A percentile compares a stretch with the other conserved stretches of the same genome.
phyloP scores from a whole-genome alignment of 1,140 invertebrate species.

The Paraescarpia echinospica region DNA sequence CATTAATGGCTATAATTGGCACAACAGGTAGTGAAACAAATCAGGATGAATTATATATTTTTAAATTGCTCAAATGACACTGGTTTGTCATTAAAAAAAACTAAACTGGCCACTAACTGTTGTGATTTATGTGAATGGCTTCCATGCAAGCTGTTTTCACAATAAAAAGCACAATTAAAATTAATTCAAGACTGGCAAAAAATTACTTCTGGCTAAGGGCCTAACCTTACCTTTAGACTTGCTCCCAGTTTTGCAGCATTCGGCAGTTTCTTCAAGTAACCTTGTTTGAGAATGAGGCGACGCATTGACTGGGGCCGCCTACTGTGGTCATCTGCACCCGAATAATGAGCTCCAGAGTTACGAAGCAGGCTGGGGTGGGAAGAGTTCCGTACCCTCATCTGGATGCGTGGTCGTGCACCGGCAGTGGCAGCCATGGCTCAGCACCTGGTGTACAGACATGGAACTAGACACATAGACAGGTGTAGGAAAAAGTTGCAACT shows the following conservation, averaged over 20 bases:
- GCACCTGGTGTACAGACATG: background rate
- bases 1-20: too few species aligned
- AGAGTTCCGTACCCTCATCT: background rate
- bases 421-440: background rate
- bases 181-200: too few species aligned
- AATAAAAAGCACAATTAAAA: too few species aligned
- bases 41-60: too few species aligned
- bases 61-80: too few species aligned
- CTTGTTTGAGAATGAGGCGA: slow-evolving; percentile 22
- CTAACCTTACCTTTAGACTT: slow-evolving; percentile 15
- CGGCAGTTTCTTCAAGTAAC: slow-evolving; percentile 29
- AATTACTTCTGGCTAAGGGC: too few species aligned
- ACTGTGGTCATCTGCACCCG: background rate
- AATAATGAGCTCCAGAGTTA: background rate
- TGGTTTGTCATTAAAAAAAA: too few species aligned
- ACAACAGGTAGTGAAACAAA: too few species aligned
- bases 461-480: background rate
- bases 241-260: slow-evolving; percentile 23
- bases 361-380: background rate
- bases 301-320: slow-evolving; percentile 18
- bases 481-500: background rate
- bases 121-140: too few species aligned
- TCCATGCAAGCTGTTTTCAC: too few species aligned
- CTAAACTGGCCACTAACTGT: too few species aligned
- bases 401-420: background rate